Conservation (phyloP, 2,888 invertebrate species). For the Biston betularia region DNA sequence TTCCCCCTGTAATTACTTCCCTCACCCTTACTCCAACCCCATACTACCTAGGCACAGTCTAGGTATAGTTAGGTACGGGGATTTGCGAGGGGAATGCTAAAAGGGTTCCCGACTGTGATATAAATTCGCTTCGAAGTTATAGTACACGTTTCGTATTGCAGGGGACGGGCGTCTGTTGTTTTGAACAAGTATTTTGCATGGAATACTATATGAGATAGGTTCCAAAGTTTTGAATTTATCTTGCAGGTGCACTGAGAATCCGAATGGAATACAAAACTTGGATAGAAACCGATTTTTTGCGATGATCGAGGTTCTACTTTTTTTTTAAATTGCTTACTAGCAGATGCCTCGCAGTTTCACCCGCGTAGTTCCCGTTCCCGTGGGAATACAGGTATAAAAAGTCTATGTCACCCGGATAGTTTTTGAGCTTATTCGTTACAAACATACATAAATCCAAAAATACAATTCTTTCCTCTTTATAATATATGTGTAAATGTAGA, state of each 20-base stretch:
- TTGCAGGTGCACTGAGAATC: constrained; percentile 18
- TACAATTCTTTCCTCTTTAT: no score
- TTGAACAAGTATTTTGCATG: constrained; percentile 60
- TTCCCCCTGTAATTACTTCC: constrained; percentile 81
- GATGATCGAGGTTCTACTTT: neutral
- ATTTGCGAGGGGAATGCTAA: constrained; percentile 81
- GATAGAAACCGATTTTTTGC: neutral
- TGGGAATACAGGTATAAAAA: no score
- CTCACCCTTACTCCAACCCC: constrained; percentile 63
- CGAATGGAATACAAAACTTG: neutral
- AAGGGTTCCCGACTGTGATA: constrained; percentile 76
- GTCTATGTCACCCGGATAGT: no score
- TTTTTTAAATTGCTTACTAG: no score
- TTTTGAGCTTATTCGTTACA: no score
- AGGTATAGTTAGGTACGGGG: constrained; percentile 73
- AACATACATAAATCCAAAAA: no score
- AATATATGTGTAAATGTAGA: no score
- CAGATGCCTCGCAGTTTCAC: no score
- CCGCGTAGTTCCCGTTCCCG: no score
- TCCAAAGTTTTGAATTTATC: constrained; percentile 20
- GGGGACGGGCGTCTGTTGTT: constrained; percentile 61
- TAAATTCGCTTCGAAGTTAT: constrained; percentile 67
- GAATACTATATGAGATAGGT: constrained; percentile 34
- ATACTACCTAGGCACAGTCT: constrained; percentile 74
- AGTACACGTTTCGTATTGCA: constrained; percentile 52